These are phyloP conservation scores for Penaeus vannamei DNA, from an alignment of 1,140 invertebrate species.

Conservation along the genomic window DNA sequence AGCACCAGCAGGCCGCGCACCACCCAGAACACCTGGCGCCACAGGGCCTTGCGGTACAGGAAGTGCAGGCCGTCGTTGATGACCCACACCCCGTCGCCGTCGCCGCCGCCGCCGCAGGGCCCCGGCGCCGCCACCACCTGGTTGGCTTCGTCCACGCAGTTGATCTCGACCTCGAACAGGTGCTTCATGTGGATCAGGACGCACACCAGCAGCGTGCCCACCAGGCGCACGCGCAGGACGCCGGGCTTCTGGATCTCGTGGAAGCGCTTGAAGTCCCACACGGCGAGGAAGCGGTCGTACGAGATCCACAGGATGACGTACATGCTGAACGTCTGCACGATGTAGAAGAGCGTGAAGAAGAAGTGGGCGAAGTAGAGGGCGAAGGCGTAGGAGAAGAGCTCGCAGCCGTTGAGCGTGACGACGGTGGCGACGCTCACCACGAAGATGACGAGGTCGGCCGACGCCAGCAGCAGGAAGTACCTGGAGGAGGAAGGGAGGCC, in stretches of 20 bases:
- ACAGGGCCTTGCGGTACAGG: background rate
- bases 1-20: constrained; percentile 32
- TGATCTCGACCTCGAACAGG: constrained; percentile 31
- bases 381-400: constrained; percentile 17
- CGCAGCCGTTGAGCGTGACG: constrained; percentile 48
- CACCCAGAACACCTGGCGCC: constrained; percentile 23
- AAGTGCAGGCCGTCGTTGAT: constrained; percentile 41
- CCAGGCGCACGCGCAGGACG: constrained; percentile 18
- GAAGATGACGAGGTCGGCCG: background rate
- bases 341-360: constrained; percentile 51
- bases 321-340: constrained; percentile 32
- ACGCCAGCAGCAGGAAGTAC: constrained; percentile 39
- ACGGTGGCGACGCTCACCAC: constrained; percentile 19
- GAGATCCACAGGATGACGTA: constrained; percentile 50
- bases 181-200: constrained; percentile 33
- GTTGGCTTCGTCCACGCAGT: background rate
- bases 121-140: background rate
- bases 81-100: constrained; percentile 12
- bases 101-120: background rate
- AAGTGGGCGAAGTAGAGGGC: constrained; percentile 46
- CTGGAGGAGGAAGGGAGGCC: background rate
- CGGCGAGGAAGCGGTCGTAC: constrained; percentile 46
- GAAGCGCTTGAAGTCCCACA: constrained; percentile 46
- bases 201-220: constrained; percentile 14
- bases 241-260: constrained; percentile 2